Evolutionary conservation across 1,140 invertebrate genomes (phyloP).

Genomic region (Drosophila setifemur): DNA sequence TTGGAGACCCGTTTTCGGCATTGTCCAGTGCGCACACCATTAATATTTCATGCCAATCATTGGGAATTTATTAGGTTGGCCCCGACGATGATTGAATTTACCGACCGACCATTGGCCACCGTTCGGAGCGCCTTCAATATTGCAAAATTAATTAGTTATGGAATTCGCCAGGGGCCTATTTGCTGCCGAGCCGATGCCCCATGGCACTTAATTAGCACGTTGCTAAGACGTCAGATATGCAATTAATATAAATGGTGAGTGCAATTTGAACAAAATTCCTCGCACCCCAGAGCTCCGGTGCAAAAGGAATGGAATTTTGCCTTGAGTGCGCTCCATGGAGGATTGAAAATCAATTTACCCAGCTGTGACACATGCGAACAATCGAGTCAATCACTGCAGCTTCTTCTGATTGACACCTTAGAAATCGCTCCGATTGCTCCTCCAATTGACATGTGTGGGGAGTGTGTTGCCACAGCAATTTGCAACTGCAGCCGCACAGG

Average conservation of each 20-base stretch:
- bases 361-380: constrained; percentile 20
- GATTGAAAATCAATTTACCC: constrained; percentile 34
- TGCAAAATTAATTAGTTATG: constrained; percentile 56
- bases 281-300: too few relatives aligned
- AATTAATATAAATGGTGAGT: background rate
- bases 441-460: constrained; percentile 20
- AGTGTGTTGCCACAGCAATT: constrained; percentile 47
- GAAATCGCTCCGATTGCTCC: constrained; percentile 7
- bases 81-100: constrained; percentile 35
- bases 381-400: constrained; percentile 46
- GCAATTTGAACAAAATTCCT: background rate
- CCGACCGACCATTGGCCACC: background rate
- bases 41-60: constrained; percentile 33
- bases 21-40: constrained; percentile 9
- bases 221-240: constrained; percentile 9
- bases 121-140: constrained; percentile 12
- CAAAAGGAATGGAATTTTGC: constrained; percentile 16
- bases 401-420: constrained; percentile 45
- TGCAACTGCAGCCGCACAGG: constrained; percentile 39
- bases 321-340: background rate
- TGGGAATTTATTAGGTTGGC: constrained; percentile 28
- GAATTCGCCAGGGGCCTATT: constrained; percentile 22
- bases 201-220: constrained; percentile 38
- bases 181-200: background rate
- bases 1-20: constrained; percentile 16